Evolutionary conservation across 2,888 invertebrate species (phyloP), one percentile per base, ranked within the genome.

Genomic region (Malachius bipustulatus): DNA sequence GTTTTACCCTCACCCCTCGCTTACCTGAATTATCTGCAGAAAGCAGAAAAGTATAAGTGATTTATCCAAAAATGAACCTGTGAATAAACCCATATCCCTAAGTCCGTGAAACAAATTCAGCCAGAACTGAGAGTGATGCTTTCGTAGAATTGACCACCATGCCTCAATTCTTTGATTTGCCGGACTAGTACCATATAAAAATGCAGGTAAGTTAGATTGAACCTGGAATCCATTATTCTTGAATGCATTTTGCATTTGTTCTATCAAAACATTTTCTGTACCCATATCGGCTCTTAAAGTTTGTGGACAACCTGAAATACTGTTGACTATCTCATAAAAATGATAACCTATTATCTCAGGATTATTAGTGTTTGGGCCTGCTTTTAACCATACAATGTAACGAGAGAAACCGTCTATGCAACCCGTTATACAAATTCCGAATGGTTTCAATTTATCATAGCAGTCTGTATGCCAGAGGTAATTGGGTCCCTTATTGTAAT

Each of bases 401-500:
- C 38, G 31, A 9, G 40, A 42, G 37, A 38, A 40, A 10, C 42
- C 40, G 35, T 40, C 38, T 14, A 42, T 40, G 10, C 36, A 38
- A 15, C 36, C 42, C 32, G 14, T 34, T 12, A 42, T 42, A 32
- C 31, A 30, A 8, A 42, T 34, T 12, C 35, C 43, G 35, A 16
- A 43, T 4, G 40, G 43, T 37, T 43, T 43, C 19, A 43, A 16
- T 30, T 41, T 41, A 15, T 41, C 41, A 36, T 41, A 43, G 13
- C 24, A 36, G 27, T 43, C 41, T 10, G 36, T 34, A 29, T 41
- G 43, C 43, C 43, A 43, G 12, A 41, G 14, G 35, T 19, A 43
- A 33, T 43, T 43, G 9, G 39, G 40, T 8, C 43, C 40, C 33
- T 27, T 33, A 12, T 27, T 32, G 14, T 16, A 4, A 19, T 42